Evolutionary conservation across 2,888 invertebrate species (phyloP).

Genomic region (Pinctada fucata): DNA sequence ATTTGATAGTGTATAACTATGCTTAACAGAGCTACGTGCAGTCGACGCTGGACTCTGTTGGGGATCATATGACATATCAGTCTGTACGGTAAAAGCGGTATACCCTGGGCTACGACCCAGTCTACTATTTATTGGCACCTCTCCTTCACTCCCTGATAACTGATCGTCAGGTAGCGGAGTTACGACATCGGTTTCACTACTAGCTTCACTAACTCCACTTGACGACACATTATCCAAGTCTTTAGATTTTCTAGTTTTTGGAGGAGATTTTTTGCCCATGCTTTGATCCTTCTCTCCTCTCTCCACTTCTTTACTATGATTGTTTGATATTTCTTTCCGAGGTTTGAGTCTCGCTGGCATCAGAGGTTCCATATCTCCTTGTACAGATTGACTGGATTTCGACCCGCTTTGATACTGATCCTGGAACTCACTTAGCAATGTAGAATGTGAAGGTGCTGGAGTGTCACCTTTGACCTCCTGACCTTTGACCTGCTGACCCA

Average conservation of each 20-base stretch:
- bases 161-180: constrained; percentile 55
- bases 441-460: constrained; percentile 8
- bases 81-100: constrained; percentile 30
- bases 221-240: constrained; percentile 37
- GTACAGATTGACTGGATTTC: background rate
- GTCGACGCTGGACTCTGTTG: background rate
- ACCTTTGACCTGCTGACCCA: background rate
- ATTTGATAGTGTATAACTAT: constrained; percentile 67
- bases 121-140: background rate
- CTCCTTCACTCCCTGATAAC: constrained; percentile 35
- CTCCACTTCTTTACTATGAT: constrained; percentile 84
- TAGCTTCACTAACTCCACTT: constrained; percentile 40
- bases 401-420: background rate
- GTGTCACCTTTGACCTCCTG: background rate
- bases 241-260: constrained; percentile 48
- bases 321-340: constrained; percentile 82
- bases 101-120: constrained; percentile 17
- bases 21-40: constrained; percentile 33
- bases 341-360: constrained; percentile 81
- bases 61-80: constrained; percentile 6
- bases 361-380: constrained; percentile 78
- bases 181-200: constrained; percentile 47
- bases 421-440: constrained; percentile 18
- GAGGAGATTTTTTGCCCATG: constrained; percentile 48
- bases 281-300: constrained; percentile 78